Base-by-base conservation (phyloP, 2,797 vertebrate species). In the Acanthurus lineatus region DNA sequence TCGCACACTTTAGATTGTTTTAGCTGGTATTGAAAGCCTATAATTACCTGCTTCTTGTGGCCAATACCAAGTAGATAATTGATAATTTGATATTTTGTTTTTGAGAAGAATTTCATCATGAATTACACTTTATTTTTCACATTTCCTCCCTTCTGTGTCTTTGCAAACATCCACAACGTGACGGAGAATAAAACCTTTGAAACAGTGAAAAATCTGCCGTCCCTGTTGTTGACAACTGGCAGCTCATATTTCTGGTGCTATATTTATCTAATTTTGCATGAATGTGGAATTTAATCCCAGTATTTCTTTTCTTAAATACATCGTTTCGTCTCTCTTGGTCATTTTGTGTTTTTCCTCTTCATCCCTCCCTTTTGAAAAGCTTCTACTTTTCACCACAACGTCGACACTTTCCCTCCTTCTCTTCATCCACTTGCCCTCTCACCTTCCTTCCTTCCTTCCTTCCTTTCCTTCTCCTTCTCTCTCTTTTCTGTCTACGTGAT, bases 401-500 rank as follows among this genome's bases (percentile, higher is more conserved):
- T 28, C 28, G 15, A 45, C 51, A 32, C 3, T 6, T 47, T 38
- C 19, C 51, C 9, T 64, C 56, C 2, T 28, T 32, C 52, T 57
- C 52, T 7, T 60, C 40, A 10, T 32, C 35, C 52, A n/a, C 57
- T 22, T 17, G 20, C 73, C 28, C 47, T 38, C 76, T 70, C 71
- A 57, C 49, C 28, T 53, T 8, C 15, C 9, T 11, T 20, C 15
- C 0, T 8, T 1, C 3, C 35, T 63, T 8, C 3, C 44, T 63
- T 11, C 53, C 44, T 59, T 16, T 10, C 6, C 17, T 7, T 7
- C 9, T 2, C 2, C 14, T 19, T 12, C 56, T 5, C 35, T 6
- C 20, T 7, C 5, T 38, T 9, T 12, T 17, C 12, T 69, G 28
- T 90, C 86, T 93, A 94, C 6, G 96, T 94, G 88, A 96, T 83